phyloP scores from a whole-genome alignment of 2,113 vertebrate species.

The Nothocercus nigrocapillus region DNA sequence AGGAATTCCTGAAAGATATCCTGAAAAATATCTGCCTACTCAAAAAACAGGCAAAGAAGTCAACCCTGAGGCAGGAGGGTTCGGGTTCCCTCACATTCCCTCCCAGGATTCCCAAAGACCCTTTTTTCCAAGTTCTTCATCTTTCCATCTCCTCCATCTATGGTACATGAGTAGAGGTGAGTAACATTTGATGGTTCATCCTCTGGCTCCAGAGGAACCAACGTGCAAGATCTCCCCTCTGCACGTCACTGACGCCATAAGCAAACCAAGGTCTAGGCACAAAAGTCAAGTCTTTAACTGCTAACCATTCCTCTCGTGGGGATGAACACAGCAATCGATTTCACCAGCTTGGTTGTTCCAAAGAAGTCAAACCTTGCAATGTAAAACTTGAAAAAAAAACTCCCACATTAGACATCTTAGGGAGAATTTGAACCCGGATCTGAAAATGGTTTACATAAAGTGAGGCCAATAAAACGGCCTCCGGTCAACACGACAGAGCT shows the following conservation, averaged over 20 bases:
- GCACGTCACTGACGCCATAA: neutral
- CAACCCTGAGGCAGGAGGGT: neutral
- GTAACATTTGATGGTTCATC: too few species aligned
- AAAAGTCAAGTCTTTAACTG: neutral
- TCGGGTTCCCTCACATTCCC: too few species aligned
- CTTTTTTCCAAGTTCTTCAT: too few species aligned
- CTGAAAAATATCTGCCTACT: neutral
- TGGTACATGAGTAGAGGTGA: too few species aligned
- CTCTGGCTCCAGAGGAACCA: neutral
- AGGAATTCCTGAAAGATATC: neutral
- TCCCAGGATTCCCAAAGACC: neutral
- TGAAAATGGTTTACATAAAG: neutral
- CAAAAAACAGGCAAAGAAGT: neutral
- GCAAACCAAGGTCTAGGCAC: neutral
- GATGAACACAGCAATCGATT: neutral
- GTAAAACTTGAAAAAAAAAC: neutral
- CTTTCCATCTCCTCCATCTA: too few species aligned
- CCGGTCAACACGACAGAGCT: accelerated
- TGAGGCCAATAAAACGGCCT: neutral
- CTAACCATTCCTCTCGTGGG: neutral
- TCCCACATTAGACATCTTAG: neutral
- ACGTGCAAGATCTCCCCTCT: neutral
- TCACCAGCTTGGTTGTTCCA: neutral
- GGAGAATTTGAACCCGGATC: neutral
- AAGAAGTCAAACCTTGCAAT: neutral